These are phyloP conservation scores for Chroicocephalus ridibundus DNA, from an alignment of 2,113 vertebrate genomes.

Conservation along the genomic window DNA sequence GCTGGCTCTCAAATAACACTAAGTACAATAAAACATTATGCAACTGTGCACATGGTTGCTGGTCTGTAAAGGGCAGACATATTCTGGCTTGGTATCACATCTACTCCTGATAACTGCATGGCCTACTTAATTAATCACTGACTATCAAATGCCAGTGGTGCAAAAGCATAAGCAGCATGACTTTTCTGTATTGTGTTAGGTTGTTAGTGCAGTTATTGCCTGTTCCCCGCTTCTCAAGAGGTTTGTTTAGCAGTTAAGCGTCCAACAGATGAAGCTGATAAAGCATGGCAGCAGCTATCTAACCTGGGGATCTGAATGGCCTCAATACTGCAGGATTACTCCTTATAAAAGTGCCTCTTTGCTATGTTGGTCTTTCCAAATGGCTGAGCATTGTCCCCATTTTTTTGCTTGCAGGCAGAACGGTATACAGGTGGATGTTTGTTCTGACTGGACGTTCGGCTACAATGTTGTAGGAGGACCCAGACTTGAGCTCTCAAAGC, in stretches of 20 bases:
- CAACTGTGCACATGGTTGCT: not conserved
- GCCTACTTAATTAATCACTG: not conserved
- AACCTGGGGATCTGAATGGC: not conserved
- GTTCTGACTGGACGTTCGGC: not conserved
- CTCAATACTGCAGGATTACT: not conserved
- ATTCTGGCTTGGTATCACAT: not conserved
- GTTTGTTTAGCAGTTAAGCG: not conserved
- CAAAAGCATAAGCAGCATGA: not conserved
- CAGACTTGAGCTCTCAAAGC: not conserved
- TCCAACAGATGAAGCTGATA: not conserved
- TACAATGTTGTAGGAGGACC: not conserved
- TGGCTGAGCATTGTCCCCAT: not conserved
- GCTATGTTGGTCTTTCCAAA: not conserved
- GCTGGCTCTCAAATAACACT: not conserved
- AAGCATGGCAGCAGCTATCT: not conserved
- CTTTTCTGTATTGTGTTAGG: not conserved
- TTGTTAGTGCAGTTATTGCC: not conserved
- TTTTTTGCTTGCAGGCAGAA: not conserved
- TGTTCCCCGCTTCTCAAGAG: not conserved
- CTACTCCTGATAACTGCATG: not conserved
- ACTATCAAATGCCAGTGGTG: not conserved
- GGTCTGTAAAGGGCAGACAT: not conserved
- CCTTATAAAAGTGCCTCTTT: rapidly evolving
- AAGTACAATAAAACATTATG: not conserved
- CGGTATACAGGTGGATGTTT: rapidly evolving